Conservation (phyloP, 2,888 invertebrate species). For the Epirrita christyi region DNA sequence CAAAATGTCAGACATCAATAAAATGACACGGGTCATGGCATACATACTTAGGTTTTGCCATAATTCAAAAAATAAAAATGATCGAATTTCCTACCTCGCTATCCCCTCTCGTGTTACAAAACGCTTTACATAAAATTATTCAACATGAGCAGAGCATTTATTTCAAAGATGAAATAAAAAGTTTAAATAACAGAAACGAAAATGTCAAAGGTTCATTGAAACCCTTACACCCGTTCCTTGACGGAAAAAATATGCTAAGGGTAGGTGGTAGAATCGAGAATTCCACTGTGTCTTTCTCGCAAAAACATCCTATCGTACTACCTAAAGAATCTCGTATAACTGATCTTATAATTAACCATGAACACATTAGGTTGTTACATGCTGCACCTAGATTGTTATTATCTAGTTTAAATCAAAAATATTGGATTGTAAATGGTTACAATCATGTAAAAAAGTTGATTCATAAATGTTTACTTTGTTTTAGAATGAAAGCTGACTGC, state of each 20-base stretch:
- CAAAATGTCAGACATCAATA: conserved; percentile 31
- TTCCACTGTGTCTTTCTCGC: conserved; percentile 17
- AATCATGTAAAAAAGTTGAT: conserved; percentile 33
- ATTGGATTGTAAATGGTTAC: conserved; percentile 31
- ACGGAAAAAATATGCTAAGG: conserved; percentile 21
- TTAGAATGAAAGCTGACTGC: conserved; percentile 27
- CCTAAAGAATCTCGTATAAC: conserved; percentile 24
- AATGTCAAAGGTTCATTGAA: conserved; percentile 21
- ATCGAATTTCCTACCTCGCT: background rate
- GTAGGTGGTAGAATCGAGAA: conserved; percentile 35
- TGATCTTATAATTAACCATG: conserved; percentile 27
- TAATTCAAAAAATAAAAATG: conserved; percentile 23
- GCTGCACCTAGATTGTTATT: conserved; percentile 21
- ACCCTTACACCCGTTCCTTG: conserved; percentile 34
- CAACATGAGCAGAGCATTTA: conserved; percentile 29
- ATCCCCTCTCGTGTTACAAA: conserved; percentile 15
- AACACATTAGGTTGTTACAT: conserved; percentile 31
- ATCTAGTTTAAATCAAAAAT: conserved; percentile 3
- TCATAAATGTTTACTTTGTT: conserved; percentile 36
- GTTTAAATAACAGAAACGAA: conserved; percentile 5
- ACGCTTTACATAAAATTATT: conserved; percentile 18
- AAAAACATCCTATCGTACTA: conserved; percentile 33
- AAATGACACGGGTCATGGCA: conserved; percentile 28
- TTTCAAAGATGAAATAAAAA: conserved; percentile 25
- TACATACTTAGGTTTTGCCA: conserved; percentile 28